Evolutionary conservation across 2,888 invertebrate genomes (phyloP).

Genomic region (Drosophila tanythrix): DNA sequence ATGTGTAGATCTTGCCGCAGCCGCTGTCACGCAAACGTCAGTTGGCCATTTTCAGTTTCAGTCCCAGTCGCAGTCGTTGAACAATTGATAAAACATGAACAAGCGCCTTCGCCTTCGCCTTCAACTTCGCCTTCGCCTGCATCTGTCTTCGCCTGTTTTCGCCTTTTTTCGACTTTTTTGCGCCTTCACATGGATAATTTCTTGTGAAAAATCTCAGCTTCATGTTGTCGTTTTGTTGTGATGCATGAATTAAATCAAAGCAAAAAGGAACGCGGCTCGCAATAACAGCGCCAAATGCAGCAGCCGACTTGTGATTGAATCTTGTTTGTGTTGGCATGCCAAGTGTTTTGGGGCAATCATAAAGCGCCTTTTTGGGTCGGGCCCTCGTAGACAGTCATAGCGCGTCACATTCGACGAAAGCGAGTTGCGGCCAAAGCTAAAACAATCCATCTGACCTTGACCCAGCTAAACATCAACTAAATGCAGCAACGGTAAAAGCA

Average conservation of each 20-base stretch:
- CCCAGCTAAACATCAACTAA: slow-evolving; percentile 58
- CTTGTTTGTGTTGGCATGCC: slow-evolving; percentile 30
- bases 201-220: slow-evolving; percentile 79
- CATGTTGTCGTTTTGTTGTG: slow-evolving; percentile 48
- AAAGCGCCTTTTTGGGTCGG: slow-evolving; percentile 19
- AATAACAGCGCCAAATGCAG: slow-evolving; percentile 73
- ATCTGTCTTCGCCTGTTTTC: slow-evolving; percentile 52
- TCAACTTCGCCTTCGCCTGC: slow-evolving; percentile 34
- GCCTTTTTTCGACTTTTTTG: slow-evolving; percentile 56
- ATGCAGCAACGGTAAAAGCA: slow-evolving; percentile 55
- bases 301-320: slow-evolving; percentile 38
- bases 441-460: slow-evolving; percentile 67
- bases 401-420: slow-evolving; percentile 34
- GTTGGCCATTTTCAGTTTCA: slow-evolving; percentile 29
- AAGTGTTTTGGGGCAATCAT: slow-evolving; percentile 16
- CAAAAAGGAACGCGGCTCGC: slow-evolving; percentile 67
- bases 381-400: slow-evolving; percentile 23
- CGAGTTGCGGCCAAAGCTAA: slow-evolving; percentile 26
- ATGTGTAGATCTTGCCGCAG: slow-evolving; percentile 56
- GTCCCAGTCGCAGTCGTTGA: slow-evolving; percentile 16
- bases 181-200: slow-evolving; percentile 67
- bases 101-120: slow-evolving; percentile 36
- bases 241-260: slow-evolving; percentile 68
- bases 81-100: slow-evolving; percentile 68
- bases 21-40: slow-evolving; percentile 77